Conservation (phyloP, 2,797 vertebrate species). For the Australoheros facetus region DNA sequence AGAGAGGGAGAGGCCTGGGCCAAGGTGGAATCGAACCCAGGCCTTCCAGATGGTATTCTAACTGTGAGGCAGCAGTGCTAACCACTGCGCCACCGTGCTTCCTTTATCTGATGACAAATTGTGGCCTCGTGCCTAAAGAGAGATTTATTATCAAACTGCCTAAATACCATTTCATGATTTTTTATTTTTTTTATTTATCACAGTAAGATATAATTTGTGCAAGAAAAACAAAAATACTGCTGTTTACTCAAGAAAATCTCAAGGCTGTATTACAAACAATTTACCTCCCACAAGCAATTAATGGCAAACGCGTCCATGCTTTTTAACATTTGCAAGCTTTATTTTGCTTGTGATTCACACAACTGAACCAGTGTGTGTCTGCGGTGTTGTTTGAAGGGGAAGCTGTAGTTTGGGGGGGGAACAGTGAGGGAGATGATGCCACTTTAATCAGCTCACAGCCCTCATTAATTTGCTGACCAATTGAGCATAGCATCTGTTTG, state of each 20-base stretch:
- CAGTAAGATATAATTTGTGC: neutral
- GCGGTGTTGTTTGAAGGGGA: slow-evolving; percentile 5
- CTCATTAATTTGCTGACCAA: slow-evolving; percentile 61
- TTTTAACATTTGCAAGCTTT: neutral
- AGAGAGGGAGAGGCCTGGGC: no score
- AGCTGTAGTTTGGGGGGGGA: slow-evolving; percentile 9
- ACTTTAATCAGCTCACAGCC: slow-evolving; percentile 66
- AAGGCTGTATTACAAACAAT: neutral
- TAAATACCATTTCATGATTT: neutral
- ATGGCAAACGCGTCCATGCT: neutral
- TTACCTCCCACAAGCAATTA: neutral
- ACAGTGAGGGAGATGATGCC: slow-evolving; percentile 26
- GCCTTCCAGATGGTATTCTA: no score
- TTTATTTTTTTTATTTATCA: neutral
- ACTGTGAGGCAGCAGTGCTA: no score
- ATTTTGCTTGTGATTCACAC: neutral
- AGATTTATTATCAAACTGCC: slow-evolving; percentile 3
- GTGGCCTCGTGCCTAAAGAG: neutral
- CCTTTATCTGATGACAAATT: neutral
- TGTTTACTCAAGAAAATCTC: neutral
- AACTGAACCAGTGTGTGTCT: slow-evolving; percentile 17
- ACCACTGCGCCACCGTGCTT: no score
- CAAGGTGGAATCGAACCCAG: no score
- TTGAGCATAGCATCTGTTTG: slow-evolving; percentile 55
- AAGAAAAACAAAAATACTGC: neutral